These are phyloP conservation scores for Lutjanus argentimaculatus DNA, from an alignment of 2,797 vertebrate species.

Conservation along the genomic window DNA sequence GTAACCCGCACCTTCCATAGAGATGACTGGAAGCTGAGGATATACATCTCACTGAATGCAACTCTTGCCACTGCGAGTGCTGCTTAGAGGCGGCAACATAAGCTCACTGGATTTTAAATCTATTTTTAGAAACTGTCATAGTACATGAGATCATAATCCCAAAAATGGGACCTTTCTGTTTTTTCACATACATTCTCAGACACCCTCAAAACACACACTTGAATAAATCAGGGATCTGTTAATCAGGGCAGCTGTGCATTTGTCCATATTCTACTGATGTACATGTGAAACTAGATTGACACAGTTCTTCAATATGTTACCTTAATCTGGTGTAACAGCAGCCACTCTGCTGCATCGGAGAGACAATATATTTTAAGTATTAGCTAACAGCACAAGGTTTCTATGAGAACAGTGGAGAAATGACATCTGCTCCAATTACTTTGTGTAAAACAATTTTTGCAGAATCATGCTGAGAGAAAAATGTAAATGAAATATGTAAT, in stretches of 20 bases:
- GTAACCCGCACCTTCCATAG: constrained; percentile 21
- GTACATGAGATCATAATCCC: not conserved
- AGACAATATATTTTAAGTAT: not conserved
- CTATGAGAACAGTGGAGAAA: not conserved
- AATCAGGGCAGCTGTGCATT: not conserved
- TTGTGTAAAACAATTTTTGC: not conserved
- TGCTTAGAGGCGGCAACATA: not conserved
- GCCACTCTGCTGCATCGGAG: not conserved
- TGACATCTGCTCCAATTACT: not conserved
- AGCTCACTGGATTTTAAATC: not conserved
- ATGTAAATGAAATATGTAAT: no score
- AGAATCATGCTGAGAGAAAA: not conserved
- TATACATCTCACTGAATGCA: constrained; percentile 4
- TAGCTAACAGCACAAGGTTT: not conserved
- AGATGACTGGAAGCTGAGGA: constrained; percentile 6
- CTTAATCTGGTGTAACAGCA: not conserved
- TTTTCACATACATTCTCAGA: not conserved
- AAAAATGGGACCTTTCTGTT: not conserved
- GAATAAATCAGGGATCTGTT: not conserved
- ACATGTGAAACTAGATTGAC: not conserved
- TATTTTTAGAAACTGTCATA: not conserved
- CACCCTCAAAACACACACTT: not conserved
- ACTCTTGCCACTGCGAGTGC: not conserved
- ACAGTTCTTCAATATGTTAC: not conserved
- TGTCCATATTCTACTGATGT: not conserved